A percentile compares a stretch with the other conserved stretches of the same genome.
phyloP scores from a whole-genome alignment of 2,797 vertebrate species.

The Lepidocolaptes lacrymiger region DNA sequence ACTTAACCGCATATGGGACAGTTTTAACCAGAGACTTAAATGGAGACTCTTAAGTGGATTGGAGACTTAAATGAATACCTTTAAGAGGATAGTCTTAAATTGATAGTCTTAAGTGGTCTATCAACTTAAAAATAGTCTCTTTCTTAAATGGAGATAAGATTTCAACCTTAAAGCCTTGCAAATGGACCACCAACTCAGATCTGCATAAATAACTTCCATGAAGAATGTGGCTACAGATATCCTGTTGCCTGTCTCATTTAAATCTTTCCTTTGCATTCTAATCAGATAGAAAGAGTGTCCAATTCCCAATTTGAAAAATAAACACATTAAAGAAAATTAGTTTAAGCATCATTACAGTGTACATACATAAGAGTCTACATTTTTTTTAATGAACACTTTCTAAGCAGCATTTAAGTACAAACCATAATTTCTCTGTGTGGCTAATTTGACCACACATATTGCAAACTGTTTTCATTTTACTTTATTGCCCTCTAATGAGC shows the following conservation, averaged over 20 bases:
- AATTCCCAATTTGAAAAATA: constrained; percentile 55
- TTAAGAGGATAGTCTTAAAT: neutral
- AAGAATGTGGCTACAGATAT: neutral
- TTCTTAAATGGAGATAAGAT: neutral
- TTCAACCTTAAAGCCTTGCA: neutral
- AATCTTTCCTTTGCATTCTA: constrained; percentile 18
- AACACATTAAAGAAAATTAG: constrained; percentile 57
- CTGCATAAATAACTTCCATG: neutral
- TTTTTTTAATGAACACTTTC: constrained; percentile 41
- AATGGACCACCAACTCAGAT: neutral
- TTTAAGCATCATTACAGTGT: constrained; percentile 45
- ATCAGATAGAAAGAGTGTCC: constrained; percentile 29
- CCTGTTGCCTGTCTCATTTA: neutral
- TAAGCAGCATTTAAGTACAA: constrained; percentile 43
- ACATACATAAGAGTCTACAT: constrained; percentile 20
- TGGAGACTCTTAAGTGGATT: neutral
- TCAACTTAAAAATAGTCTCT: neutral
- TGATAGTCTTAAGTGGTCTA: neutral
- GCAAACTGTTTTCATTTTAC: constrained; percentile 69
- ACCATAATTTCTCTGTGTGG: constrained; percentile 49
- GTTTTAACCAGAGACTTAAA: neutral
- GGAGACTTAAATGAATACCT: neutral
- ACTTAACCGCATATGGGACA: neutral
- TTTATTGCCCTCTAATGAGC: constrained; percentile 70
- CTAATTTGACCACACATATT: constrained; percentile 70